Conservation (phyloP, 1,140 invertebrate genomes). For the Orchesella cincta region DNA sequence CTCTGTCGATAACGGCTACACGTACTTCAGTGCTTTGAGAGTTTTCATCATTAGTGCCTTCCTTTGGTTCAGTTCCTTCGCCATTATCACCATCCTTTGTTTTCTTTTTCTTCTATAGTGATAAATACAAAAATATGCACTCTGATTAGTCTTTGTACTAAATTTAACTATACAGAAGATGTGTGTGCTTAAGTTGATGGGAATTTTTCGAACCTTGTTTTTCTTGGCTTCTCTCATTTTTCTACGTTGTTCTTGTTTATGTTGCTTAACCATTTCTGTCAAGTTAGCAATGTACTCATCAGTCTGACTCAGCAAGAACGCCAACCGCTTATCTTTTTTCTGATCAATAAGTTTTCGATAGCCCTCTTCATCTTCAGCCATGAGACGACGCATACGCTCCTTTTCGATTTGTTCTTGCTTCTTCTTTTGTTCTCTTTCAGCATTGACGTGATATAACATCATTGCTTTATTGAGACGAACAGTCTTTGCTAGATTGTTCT, state of each 20-base stretch:
- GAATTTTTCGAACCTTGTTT: conserved; percentile 47
- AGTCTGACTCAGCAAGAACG: conserved; percentile 69
- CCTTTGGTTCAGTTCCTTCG: conserved; percentile 33
- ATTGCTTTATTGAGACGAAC: conserved; percentile 67
- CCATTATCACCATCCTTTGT: conserved; percentile 36
- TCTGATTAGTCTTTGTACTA: background rate
- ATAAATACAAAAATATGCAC: too few species aligned
- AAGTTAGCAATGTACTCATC: conserved; percentile 71
- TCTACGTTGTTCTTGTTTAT: conserved; percentile 58
- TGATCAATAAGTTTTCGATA: conserved; percentile 69
- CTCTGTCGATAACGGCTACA: conserved; percentile 65
- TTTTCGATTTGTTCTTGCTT: conserved; percentile 71
- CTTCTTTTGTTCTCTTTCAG: conserved; percentile 71
- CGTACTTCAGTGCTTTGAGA: conserved; percentile 54
- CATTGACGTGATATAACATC: conserved; percentile 68
- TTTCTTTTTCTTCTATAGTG: conserved; percentile 32
- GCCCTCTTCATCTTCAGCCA: conserved; percentile 62
- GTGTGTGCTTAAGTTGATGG: too few species aligned
- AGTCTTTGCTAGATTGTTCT: conserved; percentile 62
- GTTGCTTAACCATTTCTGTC: conserved; percentile 64
- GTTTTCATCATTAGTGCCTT: conserved; percentile 42
- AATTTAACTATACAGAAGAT: conserved; percentile 46
- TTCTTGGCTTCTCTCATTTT: conserved; percentile 56
- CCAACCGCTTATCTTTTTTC: conserved; percentile 72
- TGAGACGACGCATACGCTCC: conserved; percentile 68